Percentiles rank a stretch among this genome's conserved stretches.
phyloP scores from a whole-genome alignment of 2,113 vertebrate genomes.

The Ornithorhynchus anatinus region DNA sequence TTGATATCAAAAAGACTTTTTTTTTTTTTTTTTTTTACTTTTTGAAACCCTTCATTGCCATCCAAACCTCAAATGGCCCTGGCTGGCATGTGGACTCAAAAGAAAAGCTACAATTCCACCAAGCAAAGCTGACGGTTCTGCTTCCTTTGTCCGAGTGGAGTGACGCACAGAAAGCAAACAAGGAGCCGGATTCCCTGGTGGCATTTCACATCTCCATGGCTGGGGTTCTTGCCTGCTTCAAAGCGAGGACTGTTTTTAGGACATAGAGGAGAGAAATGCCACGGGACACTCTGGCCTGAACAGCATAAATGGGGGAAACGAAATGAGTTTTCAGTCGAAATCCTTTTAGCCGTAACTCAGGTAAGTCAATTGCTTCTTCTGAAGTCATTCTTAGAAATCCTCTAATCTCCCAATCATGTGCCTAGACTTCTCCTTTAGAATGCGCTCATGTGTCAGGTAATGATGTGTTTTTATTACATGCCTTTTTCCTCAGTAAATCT shows the following conservation, averaged over 20 bases:
- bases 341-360: background rate
- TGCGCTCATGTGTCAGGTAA: background rate
- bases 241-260: background rate
- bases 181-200: constrained; percentile 35
- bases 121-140: constrained; percentile 14
- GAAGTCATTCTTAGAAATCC: background rate
- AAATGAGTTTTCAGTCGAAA: background rate
- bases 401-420: background rate
- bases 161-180: constrained; percentile 48
- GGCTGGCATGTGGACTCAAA: constrained; percentile 53
- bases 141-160: constrained; percentile 47
- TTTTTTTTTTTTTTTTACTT: background rate
- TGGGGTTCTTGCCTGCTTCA: constrained; percentile 7
- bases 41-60: constrained; percentile 22
- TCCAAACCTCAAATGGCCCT: background rate
- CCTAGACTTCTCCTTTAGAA: background rate
- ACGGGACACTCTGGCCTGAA: no score
- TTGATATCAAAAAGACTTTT: background rate
- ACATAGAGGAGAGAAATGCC: background rate
- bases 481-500: background rate
- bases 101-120: constrained; percentile 54
- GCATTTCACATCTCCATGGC: constrained; percentile 49
- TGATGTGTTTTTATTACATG: background rate
- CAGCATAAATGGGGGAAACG: background rate
- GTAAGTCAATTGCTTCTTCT: background rate